These are phyloP conservation scores for Cabera pusaria DNA, from an alignment of 2,888 invertebrate genomes.

Conservation along the genomic window DNA sequence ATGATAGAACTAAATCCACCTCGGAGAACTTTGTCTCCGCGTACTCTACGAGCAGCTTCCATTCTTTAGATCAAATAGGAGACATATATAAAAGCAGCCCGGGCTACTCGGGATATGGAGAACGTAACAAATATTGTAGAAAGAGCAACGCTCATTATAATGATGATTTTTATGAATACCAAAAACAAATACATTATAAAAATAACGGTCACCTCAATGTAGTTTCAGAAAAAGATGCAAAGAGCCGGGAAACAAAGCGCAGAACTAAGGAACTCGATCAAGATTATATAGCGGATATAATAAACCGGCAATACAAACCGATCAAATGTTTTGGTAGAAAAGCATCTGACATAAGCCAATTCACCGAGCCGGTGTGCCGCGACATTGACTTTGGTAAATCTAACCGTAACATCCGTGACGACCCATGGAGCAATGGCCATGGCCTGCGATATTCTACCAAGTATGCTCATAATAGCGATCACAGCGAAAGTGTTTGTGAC, in stretches of 20 bases:
- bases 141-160: constrained; percentile 25
- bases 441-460: constrained; percentile 21
- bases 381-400: constrained; percentile 54
- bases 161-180: constrained; percentile 33
- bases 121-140: constrained; percentile 34
- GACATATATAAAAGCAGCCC: constrained; percentile 24
- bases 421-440: constrained; percentile 60
- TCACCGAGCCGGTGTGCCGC: constrained; percentile 69
- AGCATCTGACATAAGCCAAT: constrained; percentile 62
- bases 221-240: constrained; percentile 24
- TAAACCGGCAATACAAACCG: constrained; percentile 65
- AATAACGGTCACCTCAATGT: constrained; percentile 35
- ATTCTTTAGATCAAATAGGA: constrained; percentile 45
- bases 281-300: constrained; percentile 68
- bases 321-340: constrained; percentile 58
- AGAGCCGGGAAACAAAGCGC: constrained; percentile 37
- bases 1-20: constrained; percentile 42
- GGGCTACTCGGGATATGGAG: constrained; percentile 27
- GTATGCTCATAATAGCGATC: constrained; percentile 31
- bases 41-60: constrained; percentile 51
- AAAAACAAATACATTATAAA: constrained; percentile 28
- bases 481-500: constrained; percentile 64
- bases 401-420: constrained; percentile 39
- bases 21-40: constrained; percentile 39
- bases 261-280: constrained; percentile 45